Base-by-base conservation (phyloP, 2,113 vertebrate species). In the Psittacus erithacus region DNA sequence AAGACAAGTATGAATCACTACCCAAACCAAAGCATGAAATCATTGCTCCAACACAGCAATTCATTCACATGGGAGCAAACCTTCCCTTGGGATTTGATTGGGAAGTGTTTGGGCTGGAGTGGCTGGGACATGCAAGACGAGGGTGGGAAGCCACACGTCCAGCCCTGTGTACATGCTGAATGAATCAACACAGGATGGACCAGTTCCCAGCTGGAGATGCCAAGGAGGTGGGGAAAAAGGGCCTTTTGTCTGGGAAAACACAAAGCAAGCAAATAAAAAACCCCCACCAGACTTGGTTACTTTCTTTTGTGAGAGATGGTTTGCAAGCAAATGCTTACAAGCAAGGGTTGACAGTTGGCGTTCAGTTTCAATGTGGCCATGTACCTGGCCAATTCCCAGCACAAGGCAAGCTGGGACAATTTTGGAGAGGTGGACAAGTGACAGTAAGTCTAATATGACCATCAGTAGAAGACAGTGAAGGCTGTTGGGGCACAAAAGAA, bases 171-270 rank as follows among this genome's bases (percentile, higher is more conserved):
- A 49, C 24, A 65, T 65, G 5, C 17, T 5, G 13, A 43, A 41
- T 1, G 1, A n/a, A 31, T 23, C 44, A 91, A 59, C 39, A 64
- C 19, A 41, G 47, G 46, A 19, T 52, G 38, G 69, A 29, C 19
- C 33, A 33, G n/a, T 35, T 69, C 27, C n/a, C 28, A 60, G n/a
- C 4, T 8, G n/a, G 27, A 84, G 27, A 2, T 69, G 35, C 23
- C 25, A 43, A 31, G 15, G 12, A n/a, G 1, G 46, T 1, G 13
- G 10, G 6, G 2, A 1, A 9, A 16, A 50, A 17, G 2, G 4
- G 17, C 1, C 4, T 73, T 68, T 50, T 18, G 13, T 8, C 7
- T 59, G 39, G 20, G 55, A n/a, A n/a, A 59, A 59, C 31, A n/a
- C 57, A n/a, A n/a, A 59, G 3, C 8, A 13, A 59, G 33, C 57